phyloP scores from a whole-genome alignment of 2,888 invertebrate genomes.

The Acheta domesticus region DNA sequence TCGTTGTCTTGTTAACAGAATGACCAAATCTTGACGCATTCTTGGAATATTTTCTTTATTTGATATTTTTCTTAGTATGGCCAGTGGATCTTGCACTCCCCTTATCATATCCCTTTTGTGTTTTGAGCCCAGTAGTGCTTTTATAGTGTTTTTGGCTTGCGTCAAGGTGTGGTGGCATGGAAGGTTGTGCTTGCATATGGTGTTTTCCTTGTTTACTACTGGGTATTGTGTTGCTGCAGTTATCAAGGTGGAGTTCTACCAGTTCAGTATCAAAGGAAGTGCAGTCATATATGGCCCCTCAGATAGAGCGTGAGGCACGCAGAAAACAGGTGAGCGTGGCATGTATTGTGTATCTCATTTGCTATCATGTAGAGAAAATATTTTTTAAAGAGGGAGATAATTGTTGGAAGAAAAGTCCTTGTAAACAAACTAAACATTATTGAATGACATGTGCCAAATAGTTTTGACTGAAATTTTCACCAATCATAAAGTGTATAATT shows the following conservation, averaged over 20 bases:
- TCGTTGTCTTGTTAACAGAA: background rate
- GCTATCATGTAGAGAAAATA: background rate
- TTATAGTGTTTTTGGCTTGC: background rate
- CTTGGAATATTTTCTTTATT: background rate
- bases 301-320: background rate
- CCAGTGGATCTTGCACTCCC: background rate
- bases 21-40: slow-evolving; percentile 3
- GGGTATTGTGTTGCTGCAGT: slow-evolving; percentile 50
- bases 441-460: background rate
- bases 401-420: no score
- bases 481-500: no score
- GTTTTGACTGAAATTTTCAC: background rate
- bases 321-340: background rate
- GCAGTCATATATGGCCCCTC: slow-evolving; percentile 43
- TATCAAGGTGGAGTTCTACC: slow-evolving; percentile 62
- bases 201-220: background rate
- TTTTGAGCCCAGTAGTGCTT: background rate
- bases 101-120: background rate
- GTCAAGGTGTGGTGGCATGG: slow-evolving; percentile 1
- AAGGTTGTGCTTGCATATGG: background rate
- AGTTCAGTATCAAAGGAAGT: slow-evolving; percentile 61
- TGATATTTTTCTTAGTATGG: background rate
- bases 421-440: no score
- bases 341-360: background rate
- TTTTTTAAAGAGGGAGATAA: no score